Evolutionary conservation across 1,140 invertebrate genomes (phyloP), one percentile per base, ranked within the genome.

Genomic region (Cephus cinctus): DNA sequence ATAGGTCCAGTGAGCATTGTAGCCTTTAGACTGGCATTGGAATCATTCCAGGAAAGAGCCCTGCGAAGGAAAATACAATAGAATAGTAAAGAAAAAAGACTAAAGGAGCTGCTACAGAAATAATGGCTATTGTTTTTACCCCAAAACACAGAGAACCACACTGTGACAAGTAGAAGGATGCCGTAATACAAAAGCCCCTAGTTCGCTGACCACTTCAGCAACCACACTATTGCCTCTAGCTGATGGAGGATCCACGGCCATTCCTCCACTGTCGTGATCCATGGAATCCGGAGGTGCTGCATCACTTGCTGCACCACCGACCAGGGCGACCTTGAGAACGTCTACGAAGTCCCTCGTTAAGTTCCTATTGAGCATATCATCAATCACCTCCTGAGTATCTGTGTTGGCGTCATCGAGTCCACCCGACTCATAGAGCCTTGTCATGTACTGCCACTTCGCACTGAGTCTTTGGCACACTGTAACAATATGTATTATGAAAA

Each of bases 291-390:
- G 67, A 48, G 75, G 71, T 0, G 70, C 43, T 11, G 77, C 80
- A 6, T 73, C 72, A 18, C 65, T 73, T 4, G 76, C 65, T 0
- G 73, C 75, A 20, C 79, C 80, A 23, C 81, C 80, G 22, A 84
- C 77, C 0, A 84, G 62, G 4, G 77, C 77, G 9, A 88, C 83
- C 76, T 89, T 89, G 0, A 95, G 65, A 1, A 94, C 81, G 52
- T 93, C 90, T 4, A 95, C 68, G 64, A 94, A 92, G 71, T 96
- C 92, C 50, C 90, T 79, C 0, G 90, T 92, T n/a, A 94, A 69
- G 45, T 89, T 87, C 34, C 92, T 78, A 44, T 91, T 90, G 3
- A 95, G 75, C 76, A 94, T 91, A 63, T 95, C 92, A 61, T 94
- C 89, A 0, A 95, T 75, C 1, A 95, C 85, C 75, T 95, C 92